Percentiles rank a stretch among this genome's conserved stretches.
phyloP scores from a whole-genome alignment of 2,888 invertebrate genomes.

The Lepidocyrtoides sp. region DNA sequence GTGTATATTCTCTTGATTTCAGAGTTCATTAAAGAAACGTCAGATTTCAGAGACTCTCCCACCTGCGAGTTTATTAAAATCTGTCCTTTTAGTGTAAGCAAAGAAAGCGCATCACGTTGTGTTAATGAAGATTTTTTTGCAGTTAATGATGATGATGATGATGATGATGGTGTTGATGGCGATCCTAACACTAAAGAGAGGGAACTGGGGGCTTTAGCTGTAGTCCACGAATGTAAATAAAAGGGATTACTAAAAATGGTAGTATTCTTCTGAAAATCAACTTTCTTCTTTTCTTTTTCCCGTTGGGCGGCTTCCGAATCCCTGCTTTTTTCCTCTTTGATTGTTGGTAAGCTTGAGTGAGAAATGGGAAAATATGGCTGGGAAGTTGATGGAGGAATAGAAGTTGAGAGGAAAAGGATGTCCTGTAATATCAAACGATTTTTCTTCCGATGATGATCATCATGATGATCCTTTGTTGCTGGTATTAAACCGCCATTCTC shows the following conservation, averaged over 20 bases:
- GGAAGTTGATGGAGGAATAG: not conserved
- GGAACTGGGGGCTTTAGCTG: not conserved
- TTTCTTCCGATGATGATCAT: not conserved
- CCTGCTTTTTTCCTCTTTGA: not conserved
- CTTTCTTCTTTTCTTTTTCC: not conserved
- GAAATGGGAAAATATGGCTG: not conserved
- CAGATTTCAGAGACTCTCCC: not conserved
- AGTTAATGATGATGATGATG: not conserved
- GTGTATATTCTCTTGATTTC: constrained; percentile 35
- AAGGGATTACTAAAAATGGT: not conserved
- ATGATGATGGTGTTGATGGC: not conserved
- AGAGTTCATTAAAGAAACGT: constrained; percentile 38
- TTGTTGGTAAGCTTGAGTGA: not conserved
- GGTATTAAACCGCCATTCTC: too few species aligned
- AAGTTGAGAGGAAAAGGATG: not conserved
- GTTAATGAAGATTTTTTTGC: constrained; percentile 2
- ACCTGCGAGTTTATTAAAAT: not conserved
- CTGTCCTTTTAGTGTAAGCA: not conserved
- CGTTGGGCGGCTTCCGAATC: not conserved
- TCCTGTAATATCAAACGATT: not conserved
- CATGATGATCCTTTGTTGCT: not conserved
- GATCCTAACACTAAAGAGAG: not conserved
- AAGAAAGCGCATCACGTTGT: not conserved
- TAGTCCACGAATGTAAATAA: not conserved
- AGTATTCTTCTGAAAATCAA: not conserved